Percentiles rank a stretch among this genome's conserved stretches.
phyloP scores from a whole-genome alignment of 1,140 invertebrate genomes.

The Coenobita brevimanus region DNA sequence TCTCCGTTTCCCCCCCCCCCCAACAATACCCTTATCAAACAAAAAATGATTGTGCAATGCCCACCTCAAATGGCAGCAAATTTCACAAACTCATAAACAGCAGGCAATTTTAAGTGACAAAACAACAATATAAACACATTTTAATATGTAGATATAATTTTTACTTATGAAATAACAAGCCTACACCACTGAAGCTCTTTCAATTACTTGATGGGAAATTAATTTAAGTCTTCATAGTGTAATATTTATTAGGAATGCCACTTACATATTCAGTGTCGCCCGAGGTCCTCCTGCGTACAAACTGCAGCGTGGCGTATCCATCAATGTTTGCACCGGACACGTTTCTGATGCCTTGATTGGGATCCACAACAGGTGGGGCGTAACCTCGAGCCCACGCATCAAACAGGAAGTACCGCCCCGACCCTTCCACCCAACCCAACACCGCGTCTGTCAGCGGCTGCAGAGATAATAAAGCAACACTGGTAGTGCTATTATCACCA shows the following conservation, averaged over 20 bases:
- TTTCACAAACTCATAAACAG: too few species aligned
- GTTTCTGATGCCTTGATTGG: slow-evolving; percentile 83
- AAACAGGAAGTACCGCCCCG: slow-evolving; percentile 86
- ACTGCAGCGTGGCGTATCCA: slow-evolving; percentile 86
- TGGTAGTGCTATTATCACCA: too few species aligned
- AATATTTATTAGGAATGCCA: too few species aligned
- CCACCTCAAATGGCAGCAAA: too few species aligned
- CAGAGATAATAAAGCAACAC: background rate
- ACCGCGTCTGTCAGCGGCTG: slow-evolving; percentile 87
- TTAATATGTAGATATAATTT: too few species aligned
- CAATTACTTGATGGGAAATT: too few species aligned
- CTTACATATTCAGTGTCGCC: slow-evolving; percentile 77
- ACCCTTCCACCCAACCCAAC: slow-evolving; percentile 88
- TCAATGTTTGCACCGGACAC: slow-evolving; percentile 81
- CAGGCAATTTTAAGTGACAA: too few species aligned
- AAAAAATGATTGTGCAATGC: too few species aligned
- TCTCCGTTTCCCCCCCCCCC: background rate
- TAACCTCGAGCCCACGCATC: slow-evolving; percentile 85
- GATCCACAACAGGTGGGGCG: slow-evolving; percentile 81
- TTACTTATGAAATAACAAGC: too few species aligned
- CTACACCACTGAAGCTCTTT: too few species aligned
- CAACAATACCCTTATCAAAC: background rate
- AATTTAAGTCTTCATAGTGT: too few species aligned
- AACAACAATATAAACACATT: too few species aligned
- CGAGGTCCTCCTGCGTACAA: slow-evolving; percentile 85